Evolutionary conservation across 64 coral and sea anemone genomes (phyloP), one percentile per base, ranked within the genome.

Genomic region (Stichodactyla mertensii): DNA sequence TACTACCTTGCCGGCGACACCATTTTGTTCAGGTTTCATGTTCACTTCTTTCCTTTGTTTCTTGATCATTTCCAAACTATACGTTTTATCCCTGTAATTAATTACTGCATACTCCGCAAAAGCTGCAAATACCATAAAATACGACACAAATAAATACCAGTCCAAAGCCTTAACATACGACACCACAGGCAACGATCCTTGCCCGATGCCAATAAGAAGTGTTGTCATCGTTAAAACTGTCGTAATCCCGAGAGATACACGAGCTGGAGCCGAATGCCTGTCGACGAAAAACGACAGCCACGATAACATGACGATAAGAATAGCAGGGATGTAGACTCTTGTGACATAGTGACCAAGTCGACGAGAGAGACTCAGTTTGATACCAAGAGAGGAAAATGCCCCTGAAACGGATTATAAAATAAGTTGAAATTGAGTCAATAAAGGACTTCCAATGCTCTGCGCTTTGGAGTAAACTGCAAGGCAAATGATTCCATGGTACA

Each of bases 141-240:
- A 88, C 27, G 74, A 88, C 23, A 88, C 87, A 51, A 88, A 61
- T 18, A 88, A 70, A 52, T 88, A 88, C 87, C 69, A 88, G 55
- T 88, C 87, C 11, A 88, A 55, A 11, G 87, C 74, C 26, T 88
- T 81, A 2, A 88, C 77, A 52, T 88, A 81, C 27, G 74, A 80
- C 31, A 88, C 87, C 11, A 88, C 77, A 6, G 87, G 87, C 16
- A 89, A 67, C 15, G 88, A 84, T 24, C 77, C 88, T 23, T 89
- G 88, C 1, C 88, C 88, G 22, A 89, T 26, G 14, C 88, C 88
- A 52, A 89, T 89, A n/a, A 89, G 55, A 61, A 89, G 88, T 5
- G 88, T 89, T 10, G 88, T 89, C 79, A 89, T 89, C 14, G 88
- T 89, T 23, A 89, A 55, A 55, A 89, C 88, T 56, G 88, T 89